Percentiles rank a stretch among this genome's conserved stretches.
Conservation (phyloP, 2,888 invertebrate species). For the Gymnocheta viridis region DNA sequence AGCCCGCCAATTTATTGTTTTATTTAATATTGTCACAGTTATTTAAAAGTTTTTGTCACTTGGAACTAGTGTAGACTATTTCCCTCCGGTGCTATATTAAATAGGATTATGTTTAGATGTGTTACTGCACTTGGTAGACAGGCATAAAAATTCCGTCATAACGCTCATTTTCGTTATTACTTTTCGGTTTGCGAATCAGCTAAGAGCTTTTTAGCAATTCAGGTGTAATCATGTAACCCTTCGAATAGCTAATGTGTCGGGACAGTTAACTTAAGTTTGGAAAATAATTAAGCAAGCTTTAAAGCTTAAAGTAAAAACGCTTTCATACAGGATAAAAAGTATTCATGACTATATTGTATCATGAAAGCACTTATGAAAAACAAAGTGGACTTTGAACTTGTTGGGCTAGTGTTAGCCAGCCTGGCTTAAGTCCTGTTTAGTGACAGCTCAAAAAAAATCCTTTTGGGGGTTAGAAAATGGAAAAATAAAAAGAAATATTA, state of each 20-base stretch:
- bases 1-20: constrained; percentile 58
- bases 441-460: no score
- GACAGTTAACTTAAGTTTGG: not conserved
- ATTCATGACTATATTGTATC: no score
- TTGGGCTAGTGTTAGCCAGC: no score
- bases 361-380: not conserved
- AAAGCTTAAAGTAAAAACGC: constrained; percentile 10
- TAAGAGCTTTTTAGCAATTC: constrained; percentile 3
- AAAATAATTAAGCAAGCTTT: not conserved
- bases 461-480: no score
- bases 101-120: no score
- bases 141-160: constrained; percentile 13
- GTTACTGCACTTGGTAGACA: not conserved
- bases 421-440: no score
- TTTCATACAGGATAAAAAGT: no score
- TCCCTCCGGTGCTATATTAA: no score
- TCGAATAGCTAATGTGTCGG: constrained; percentile 14
- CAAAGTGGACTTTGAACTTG: not conserved
- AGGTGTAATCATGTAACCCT: not conserved
- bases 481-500: no score
- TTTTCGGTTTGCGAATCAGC: constrained; percentile 20
- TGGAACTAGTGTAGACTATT: no score
- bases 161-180: constrained; percentile 10
- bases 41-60: not conserved
- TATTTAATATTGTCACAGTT: not conserved